These are phyloP conservation scores for Scomber colias DNA, from an alignment of 2,113 vertebrate genomes.

Conservation along the genomic window DNA sequence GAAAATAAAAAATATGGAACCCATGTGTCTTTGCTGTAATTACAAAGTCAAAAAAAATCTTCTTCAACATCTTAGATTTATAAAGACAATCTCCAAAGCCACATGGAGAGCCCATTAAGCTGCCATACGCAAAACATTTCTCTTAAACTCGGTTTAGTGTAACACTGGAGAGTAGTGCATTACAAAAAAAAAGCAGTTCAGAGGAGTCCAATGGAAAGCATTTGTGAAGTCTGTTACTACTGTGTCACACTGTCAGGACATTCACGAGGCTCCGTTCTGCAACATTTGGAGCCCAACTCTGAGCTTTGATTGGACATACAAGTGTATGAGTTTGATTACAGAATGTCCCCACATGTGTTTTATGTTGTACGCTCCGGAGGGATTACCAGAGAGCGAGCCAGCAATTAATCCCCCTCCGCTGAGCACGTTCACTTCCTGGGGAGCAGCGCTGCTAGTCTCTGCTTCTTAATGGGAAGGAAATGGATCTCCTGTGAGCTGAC, in stretches of 20 bases:
- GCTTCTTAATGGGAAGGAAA: constrained; percentile 98
- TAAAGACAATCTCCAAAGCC: constrained; percentile 34
- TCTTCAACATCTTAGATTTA: constrained; percentile 40
- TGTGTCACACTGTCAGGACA: constrained; percentile 44
- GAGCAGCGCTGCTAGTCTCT: constrained; percentile 95
- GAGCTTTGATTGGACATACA: constrained; percentile 36
- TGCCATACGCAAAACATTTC: constrained; percentile 55
- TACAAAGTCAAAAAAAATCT: constrained; percentile 31
- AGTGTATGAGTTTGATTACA: constrained; percentile 46
- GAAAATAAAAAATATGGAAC: constrained; percentile 42
- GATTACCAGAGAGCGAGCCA: constrained; percentile 31
- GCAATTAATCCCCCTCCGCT: constrained; percentile 42
- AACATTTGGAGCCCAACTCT: constrained; percentile 29
- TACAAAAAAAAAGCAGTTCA: constrained; percentile 16
- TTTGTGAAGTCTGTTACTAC: constrained; percentile 4
- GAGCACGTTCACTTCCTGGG: constrained; percentile 91
- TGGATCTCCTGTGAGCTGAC: constrained; percentile 98
- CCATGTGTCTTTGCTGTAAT: constrained; percentile 43
- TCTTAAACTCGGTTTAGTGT: constrained; percentile 8
- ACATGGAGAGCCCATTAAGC: constrained; percentile 52
- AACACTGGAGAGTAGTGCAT: constrained; percentile 45
- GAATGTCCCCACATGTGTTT: constrained; percentile 64
- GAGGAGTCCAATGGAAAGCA: neutral
- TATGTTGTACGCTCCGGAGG: constrained; percentile 39
- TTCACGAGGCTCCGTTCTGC: constrained; percentile 18